These are phyloP conservation scores for Drosophila melanosoma DNA, from an alignment of 2,888 invertebrate species.

Conservation along the genomic window DNA sequence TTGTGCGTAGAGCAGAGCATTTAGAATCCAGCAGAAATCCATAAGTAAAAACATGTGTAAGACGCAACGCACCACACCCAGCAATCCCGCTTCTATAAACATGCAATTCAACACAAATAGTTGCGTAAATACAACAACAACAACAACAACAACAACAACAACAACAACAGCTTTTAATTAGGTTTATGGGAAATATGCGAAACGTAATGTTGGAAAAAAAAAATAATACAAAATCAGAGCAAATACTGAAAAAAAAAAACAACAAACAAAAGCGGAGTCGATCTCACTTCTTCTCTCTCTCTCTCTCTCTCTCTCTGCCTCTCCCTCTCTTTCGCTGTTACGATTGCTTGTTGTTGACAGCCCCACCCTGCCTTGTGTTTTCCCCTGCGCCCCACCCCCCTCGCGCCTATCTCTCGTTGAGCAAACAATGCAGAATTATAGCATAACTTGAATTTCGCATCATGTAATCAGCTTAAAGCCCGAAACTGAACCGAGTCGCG, in stretches of 20 bases:
- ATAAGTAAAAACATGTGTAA: slow-evolving; percentile 41
- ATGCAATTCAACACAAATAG: slow-evolving; percentile 65
- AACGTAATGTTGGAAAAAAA: slow-evolving; percentile 47
- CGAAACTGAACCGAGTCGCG: slow-evolving; percentile 31
- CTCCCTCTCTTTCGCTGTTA: not conserved
- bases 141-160: slow-evolving; percentile 32
- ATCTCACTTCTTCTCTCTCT: slow-evolving; percentile 4
- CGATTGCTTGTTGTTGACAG: not conserved
- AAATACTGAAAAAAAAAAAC: slow-evolving; percentile 32
- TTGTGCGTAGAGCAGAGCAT: slow-evolving; percentile 19
- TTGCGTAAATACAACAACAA: slow-evolving; percentile 67
- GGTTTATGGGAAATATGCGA: slow-evolving; percentile 79
- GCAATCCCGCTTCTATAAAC: slow-evolving; percentile 17
- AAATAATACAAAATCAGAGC: slow-evolving; percentile 40
- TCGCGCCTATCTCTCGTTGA: not conserved
- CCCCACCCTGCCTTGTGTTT: not conserved
- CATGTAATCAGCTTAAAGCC: slow-evolving; percentile 66
- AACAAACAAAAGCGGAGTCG: slow-evolving; percentile 24
- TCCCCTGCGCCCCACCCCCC: not conserved
- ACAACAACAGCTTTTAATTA: slow-evolving; percentile 66
- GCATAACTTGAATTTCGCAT: slow-evolving; percentile 76
- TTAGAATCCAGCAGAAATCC: slow-evolving; percentile 3
- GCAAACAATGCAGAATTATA: slow-evolving; percentile 76
- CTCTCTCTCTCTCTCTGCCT: not conserved
- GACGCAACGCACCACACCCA: not conserved